phyloP scores from a whole-genome alignment of 2,888 invertebrate species.

The Plemyria rubiginata region DNA sequence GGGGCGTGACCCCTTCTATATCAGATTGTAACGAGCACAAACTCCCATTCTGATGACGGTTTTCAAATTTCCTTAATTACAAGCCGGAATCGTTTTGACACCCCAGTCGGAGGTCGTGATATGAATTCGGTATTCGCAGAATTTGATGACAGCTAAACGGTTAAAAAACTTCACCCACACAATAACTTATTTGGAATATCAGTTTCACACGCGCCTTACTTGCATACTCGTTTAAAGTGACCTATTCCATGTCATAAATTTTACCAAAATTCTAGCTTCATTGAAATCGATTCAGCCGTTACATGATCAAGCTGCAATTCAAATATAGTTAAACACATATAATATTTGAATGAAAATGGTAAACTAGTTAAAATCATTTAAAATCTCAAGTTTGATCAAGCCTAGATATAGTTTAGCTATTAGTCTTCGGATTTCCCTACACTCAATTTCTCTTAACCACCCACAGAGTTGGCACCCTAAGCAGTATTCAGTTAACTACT shows the following conservation, averaged over 20 bases:
- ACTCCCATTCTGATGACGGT: conserved; percentile 59
- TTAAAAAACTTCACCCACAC: conserved; percentile 9
- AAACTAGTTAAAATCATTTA: background rate
- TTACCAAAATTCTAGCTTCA: no score
- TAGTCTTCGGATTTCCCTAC: conserved; percentile 19
- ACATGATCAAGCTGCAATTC: no score
- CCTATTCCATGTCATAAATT: no score
- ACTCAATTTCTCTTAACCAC: conserved; percentile 31
- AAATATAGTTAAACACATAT: no score
- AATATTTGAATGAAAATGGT: background rate
- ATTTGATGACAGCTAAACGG: conserved; percentile 22
- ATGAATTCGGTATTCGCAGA: conserved; percentile 32
- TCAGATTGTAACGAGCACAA: conserved; percentile 53
- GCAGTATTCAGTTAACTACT: conserved; percentile 54
- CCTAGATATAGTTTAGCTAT: conserved; percentile 1
- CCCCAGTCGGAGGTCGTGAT: conserved; percentile 45
- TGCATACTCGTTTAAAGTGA: no score
- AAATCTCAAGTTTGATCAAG: background rate
- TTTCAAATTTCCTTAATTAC: conserved; percentile 82
- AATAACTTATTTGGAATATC: background rate
- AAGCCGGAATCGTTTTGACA: conserved; percentile 67
- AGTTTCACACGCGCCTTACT: background rate
- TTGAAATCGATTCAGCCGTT: no score
- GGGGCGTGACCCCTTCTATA: conserved; percentile 42
- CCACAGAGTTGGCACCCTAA: conserved; percentile 45